A percentile compares a stretch with the other conserved stretches of the same genome.
phyloP scores from a whole-genome alignment of 2,888 invertebrate species.

The Caenorhabditis zanzibari region DNA sequence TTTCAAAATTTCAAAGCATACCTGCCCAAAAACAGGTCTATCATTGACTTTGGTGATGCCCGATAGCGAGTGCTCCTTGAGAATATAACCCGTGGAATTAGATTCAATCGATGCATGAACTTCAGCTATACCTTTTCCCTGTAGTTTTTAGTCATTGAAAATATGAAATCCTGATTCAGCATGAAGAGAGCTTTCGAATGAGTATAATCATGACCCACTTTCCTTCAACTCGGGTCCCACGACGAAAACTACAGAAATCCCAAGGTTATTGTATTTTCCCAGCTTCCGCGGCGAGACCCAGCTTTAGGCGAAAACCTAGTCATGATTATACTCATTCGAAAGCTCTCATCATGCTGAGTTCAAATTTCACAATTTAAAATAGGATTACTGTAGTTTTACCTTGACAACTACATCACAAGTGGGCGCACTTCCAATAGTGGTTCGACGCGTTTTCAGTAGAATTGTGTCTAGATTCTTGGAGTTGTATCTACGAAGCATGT shows the following conservation, averaged over 20 bases:
- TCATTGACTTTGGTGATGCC: conserved; percentile 73
- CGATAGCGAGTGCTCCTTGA: conserved; percentile 73
- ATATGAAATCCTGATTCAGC: neutral
- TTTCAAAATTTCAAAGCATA: neutral
- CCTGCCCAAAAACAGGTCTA: conserved; percentile 68
- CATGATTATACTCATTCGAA: neutral
- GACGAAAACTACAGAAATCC: neutral
- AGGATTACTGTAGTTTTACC: too few species aligned
- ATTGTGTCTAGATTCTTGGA: conserved; percentile 69
- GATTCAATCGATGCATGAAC: conserved; percentile 79
- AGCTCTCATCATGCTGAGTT: neutral
- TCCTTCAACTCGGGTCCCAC: neutral
- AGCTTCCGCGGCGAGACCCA: neutral
- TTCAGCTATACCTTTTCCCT: conserved; percentile 64
- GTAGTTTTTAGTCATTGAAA: neutral
- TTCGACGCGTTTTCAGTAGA: conserved; percentile 51
- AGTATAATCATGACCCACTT: neutral
- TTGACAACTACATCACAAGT: conserved; percentile 73
- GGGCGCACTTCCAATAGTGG: conserved; percentile 68
- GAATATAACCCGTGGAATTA: conserved; percentile 73
- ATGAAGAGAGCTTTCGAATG: neutral
- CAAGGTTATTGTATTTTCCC: neutral
- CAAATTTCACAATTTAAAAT: neutral
- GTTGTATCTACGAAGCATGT: conserved; percentile 72
- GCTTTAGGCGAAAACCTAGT: neutral